A percentile compares a stretch with the other conserved stretches of the same genome.
phyloP scores from a whole-genome alignment of 2,888 invertebrate genomes.

The Papilio elwesi region DNA sequence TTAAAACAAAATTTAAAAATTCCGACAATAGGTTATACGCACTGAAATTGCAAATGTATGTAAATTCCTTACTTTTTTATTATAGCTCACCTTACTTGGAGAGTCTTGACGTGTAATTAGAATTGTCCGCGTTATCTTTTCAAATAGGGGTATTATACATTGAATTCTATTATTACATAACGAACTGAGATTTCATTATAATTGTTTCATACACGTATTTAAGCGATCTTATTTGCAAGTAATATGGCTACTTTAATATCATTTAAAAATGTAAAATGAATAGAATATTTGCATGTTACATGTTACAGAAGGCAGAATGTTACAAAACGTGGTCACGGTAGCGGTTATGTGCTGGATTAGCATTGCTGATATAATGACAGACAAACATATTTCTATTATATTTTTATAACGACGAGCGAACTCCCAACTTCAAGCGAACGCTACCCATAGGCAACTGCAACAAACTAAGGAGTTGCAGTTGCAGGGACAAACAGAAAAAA shows the following conservation, averaged over 20 bases:
- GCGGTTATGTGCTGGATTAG: background rate
- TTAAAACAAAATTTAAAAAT: background rate
- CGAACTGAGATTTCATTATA: background rate
- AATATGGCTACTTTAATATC: conserved; percentile 8
- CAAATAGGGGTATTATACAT: background rate
- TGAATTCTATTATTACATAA: background rate
- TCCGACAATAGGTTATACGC: background rate
- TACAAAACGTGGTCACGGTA: background rate
- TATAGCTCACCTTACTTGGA: background rate
- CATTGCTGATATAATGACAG: background rate
- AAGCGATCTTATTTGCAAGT: background rate
- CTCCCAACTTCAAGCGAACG: no score
- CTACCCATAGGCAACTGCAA: no score
- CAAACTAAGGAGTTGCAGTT: no score
- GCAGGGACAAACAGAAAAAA: no score
- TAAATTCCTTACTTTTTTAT: conserved; percentile 10
- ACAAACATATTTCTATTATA: background rate
- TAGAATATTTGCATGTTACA: conserved; percentile 1
- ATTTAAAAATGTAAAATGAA: conserved; percentile 1
- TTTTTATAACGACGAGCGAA: no score
- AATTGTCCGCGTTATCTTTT: conserved; percentile 10
- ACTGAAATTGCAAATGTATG: conserved; percentile 15
- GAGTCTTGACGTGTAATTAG: conserved; percentile 1
- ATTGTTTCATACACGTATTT: background rate
- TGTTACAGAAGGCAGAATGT: background rate